phyloP scores from a whole-genome alignment of 2,797 vertebrate species.

The Brotula barbata region DNA sequence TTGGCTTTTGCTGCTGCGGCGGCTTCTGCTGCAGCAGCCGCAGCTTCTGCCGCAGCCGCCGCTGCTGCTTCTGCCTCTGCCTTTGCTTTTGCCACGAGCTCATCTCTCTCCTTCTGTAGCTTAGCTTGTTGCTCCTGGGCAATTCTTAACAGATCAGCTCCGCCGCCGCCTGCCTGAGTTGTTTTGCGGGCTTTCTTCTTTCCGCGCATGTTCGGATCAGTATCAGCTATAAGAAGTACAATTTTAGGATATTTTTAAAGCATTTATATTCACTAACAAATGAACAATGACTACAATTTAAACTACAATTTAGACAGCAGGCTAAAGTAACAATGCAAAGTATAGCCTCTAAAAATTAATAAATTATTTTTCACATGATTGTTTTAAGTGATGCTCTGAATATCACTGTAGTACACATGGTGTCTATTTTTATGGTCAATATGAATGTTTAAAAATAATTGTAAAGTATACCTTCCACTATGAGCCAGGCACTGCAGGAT shows the following conservation, averaged over 20 bases:
- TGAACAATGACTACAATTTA: too few relatives aligned
- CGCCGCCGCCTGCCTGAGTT: constrained; percentile 75
- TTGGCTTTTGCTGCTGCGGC: constrained; percentile 16
- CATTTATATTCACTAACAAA: too few relatives aligned
- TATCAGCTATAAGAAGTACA: constrained; percentile 67
- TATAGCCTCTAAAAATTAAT: too few relatives aligned
- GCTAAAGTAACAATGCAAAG: too few relatives aligned
- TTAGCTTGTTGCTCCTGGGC: constrained; percentile 75
- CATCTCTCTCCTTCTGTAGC: constrained; percentile 65
- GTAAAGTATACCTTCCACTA: constrained; percentile 81
- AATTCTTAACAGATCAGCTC: constrained; percentile 65
- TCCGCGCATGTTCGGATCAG: constrained; percentile 58
- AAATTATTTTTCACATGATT: too few relatives aligned
- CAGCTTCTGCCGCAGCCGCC: neutral
- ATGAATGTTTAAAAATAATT: neutral
- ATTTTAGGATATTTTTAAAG: neutral
- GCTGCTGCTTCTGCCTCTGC: constrained; percentile 44
- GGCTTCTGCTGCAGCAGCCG: neutral
- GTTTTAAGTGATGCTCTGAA: too few relatives aligned
- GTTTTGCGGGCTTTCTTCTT: constrained; percentile 80
- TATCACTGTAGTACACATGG: too few relatives aligned
- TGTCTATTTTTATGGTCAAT: neutral
- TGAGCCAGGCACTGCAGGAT: constrained; percentile 85
- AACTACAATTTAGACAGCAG: too few relatives aligned
- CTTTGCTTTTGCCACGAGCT: constrained; percentile 58